Conservation (phyloP, 2,888 invertebrate genomes). For the Coleophora flavipennella region DNA sequence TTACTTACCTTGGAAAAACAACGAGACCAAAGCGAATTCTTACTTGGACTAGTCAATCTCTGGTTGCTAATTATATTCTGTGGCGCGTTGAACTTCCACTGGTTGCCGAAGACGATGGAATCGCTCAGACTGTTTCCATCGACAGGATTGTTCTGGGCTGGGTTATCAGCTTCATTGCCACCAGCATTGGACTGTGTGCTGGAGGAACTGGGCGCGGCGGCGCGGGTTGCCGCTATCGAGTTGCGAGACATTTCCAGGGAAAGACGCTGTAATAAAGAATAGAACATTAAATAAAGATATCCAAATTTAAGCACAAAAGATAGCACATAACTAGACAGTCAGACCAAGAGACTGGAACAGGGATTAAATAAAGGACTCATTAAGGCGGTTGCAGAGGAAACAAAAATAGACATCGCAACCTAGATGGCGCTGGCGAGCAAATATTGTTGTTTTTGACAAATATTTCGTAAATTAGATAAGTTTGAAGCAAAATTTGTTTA, state of each 20-base stretch:
- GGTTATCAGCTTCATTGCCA: slow-evolving; percentile 32
- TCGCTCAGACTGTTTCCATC: slow-evolving; percentile 46
- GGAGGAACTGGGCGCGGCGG: slow-evolving; percentile 18
- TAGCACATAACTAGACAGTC: no score
- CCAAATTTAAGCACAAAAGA: no score
- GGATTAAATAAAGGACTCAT: no score
- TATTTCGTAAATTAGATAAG: no score
- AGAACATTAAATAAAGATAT: neutral
- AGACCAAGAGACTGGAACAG: no score
- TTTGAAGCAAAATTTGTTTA: no score
- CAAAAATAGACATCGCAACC: no score
- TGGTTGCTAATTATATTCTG: slow-evolving; percentile 32
- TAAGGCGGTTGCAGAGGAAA: no score
- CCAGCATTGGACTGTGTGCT: slow-evolving; percentile 18
- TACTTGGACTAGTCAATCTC: slow-evolving; percentile 41
- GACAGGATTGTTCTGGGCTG: slow-evolving; percentile 54
- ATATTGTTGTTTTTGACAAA: no score
- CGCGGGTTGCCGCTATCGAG: slow-evolving; percentile 71
- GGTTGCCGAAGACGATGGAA: slow-evolving; percentile 33
- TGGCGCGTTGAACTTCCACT: slow-evolving; percentile 47
- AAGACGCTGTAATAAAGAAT: slow-evolving; percentile 61
- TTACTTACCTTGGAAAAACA: no score
- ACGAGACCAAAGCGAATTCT: no score
- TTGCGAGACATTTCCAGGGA: slow-evolving; percentile 80
- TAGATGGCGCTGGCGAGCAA: no score